These are phyloP conservation scores for Cecidostiba fungosa DNA, from an alignment of 2,888 invertebrate genomes.

Conservation along the genomic window DNA sequence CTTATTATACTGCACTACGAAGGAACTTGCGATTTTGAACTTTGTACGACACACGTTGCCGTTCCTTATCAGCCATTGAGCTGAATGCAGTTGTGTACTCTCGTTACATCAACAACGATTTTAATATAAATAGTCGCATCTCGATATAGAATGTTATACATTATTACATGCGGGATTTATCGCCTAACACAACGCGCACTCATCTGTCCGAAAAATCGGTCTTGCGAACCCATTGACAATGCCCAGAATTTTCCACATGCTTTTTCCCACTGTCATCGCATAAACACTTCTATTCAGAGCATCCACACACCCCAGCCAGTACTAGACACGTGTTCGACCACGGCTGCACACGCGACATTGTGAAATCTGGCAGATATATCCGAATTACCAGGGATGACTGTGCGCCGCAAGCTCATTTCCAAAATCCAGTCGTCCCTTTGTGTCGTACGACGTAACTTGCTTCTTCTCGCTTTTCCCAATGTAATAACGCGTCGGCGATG, in stretches of 20 bases:
- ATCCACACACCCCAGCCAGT: background rate
- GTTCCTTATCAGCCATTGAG: too few species aligned
- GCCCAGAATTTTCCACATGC: background rate
- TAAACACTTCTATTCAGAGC: background rate
- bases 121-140: too few species aligned
- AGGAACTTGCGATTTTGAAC: background rate
- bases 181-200: background rate
- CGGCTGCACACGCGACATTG: background rate
- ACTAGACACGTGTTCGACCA: slow-evolving; percentile 10
- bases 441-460: background rate
- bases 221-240: background rate
- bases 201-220: background rate
- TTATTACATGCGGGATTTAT: too few species aligned
- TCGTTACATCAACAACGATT: too few species aligned
- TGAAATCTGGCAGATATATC: slow-evolving; percentile 14
- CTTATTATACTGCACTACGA: background rate
- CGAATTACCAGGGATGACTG: slow-evolving; percentile 49
- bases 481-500: background rate
- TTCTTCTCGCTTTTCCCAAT: slow-evolving; percentile 23
- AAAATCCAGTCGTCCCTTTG: background rate
- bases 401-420: slow-evolving; percentile 11
- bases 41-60: background rate
- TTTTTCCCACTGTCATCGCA: slow-evolving; percentile 10
- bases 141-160: too few species aligned
- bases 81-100: too few species aligned